phyloP scores from a whole-genome alignment of 2,888 invertebrate genomes.

The Omphaloscelis lunosa region DNA sequence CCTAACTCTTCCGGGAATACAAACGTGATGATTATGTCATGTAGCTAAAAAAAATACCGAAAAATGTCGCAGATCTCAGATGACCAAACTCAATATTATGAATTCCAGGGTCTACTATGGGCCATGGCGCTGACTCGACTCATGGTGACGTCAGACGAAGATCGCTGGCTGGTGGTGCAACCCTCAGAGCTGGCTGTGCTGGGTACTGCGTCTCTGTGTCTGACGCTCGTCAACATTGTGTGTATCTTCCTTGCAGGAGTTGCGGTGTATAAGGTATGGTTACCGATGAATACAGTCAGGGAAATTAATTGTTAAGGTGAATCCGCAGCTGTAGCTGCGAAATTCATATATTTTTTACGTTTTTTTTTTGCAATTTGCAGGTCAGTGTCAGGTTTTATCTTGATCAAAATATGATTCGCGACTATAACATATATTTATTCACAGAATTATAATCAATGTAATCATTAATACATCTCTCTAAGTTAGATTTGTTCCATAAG shows the following conservation, averaged over 20 bases:
- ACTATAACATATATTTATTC: too few relatives aligned
- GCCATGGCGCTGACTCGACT: constrained; percentile 91
- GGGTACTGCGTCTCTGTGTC: constrained; percentile 93
- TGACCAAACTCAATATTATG: neutral
- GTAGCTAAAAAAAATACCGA: neutral
- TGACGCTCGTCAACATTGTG: constrained; percentile 94
- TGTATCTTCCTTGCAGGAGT: constrained; percentile 94
- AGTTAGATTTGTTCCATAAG: too few relatives aligned
- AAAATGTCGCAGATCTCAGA: neutral
- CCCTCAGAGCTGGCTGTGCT: constrained; percentile 91
- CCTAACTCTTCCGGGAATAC: too few relatives aligned
- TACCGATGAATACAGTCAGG: neutral
- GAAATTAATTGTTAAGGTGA: neutral
- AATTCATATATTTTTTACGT: too few relatives aligned
- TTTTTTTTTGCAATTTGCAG: too few relatives aligned
- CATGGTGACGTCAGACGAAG: constrained; percentile 84
- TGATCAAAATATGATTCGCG: too few relatives aligned
- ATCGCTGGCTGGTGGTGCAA: constrained; percentile 83
- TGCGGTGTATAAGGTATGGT: constrained; percentile 91
- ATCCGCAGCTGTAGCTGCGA: too few relatives aligned
- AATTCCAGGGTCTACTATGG: constrained; percentile 91
- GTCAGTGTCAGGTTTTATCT: too few relatives aligned
- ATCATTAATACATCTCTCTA: too few relatives aligned
- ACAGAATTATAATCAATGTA: too few relatives aligned
- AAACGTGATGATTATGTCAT: too few relatives aligned